phyloP scores from a whole-genome alignment of 2,797 vertebrate genomes.

The Oryzias dopingdopingensis region DNA sequence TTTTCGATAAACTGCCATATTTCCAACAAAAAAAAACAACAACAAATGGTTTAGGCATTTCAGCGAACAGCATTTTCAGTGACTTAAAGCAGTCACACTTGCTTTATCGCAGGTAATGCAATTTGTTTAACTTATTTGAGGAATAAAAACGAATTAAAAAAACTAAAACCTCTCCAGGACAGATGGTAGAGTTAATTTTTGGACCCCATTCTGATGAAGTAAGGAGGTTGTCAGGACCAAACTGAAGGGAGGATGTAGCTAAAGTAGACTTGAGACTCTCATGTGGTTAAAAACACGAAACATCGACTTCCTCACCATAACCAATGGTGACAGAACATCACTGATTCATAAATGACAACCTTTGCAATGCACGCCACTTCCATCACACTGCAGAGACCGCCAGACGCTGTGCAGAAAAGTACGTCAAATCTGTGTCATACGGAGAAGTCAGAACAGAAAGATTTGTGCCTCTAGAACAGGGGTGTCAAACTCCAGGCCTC shows the following conservation, averaged over 20 bases:
- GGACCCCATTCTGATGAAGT: slow-evolving; percentile 30
- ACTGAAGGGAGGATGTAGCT: slow-evolving; percentile 70
- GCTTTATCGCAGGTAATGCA: too few species aligned
- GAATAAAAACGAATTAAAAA: too few species aligned
- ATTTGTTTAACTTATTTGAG: too few species aligned
- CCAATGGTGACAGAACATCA: slow-evolving; percentile 59
- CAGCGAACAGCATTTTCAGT: too few species aligned
- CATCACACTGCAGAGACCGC: slow-evolving; percentile 17
- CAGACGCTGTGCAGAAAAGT: slow-evolving; percentile 26
- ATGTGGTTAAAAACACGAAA: slow-evolving; percentile 79
- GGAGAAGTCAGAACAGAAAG: slow-evolving; percentile 5
- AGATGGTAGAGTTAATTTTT: not conserved
- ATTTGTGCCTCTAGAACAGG: slow-evolving; percentile 38
- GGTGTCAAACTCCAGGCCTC: too few species aligned
- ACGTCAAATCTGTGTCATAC: slow-evolving; percentile 24
- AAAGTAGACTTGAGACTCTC: slow-evolving; percentile 57
- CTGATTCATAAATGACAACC: slow-evolving; percentile 79
- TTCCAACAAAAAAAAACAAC: too few species aligned
- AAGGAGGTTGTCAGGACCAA: slow-evolving; percentile 33
- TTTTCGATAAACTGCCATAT: too few species aligned
- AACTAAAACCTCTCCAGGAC: too few species aligned
- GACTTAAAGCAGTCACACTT: too few species aligned
- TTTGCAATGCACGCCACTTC: slow-evolving; percentile 41
- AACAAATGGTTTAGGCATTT: too few species aligned
- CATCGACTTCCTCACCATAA: slow-evolving; percentile 76